Base-by-base conservation (phyloP, 2,888 invertebrate genomes). In the Melanchra persicariae region DNA sequence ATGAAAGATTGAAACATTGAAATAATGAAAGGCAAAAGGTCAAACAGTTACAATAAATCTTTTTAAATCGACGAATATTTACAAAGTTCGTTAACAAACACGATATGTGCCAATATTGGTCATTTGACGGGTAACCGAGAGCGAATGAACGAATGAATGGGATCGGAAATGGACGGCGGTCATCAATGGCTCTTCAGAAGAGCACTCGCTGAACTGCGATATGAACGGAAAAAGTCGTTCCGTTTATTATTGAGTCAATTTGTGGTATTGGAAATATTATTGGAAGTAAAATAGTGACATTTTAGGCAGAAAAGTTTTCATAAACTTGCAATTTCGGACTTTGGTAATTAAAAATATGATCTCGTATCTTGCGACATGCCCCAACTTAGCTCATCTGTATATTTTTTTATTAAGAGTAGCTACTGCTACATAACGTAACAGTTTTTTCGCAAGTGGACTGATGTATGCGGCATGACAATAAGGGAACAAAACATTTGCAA, bases 141-240 rank as follows among this genome's bases (percentile, higher is more conserved):
- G 34, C 37, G 60, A 64, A 24, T 80, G 67, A 67, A 17, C 43
- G 63, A 68, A 40, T 78, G 54, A 77, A 67, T 68, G 67, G 30
- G 40, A 64, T 81, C 30, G 66, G 59, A 51, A 67, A 70, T 61
- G 67, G 62, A 63, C 66, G 70, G 54, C 51, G 43, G 26, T 10
- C 60, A 60, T 76, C 81, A 34, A 77, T 65, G 57, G 52, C 64
- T 55, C 79, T 81, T 52, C 67, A 81, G 10, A 51, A 9, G 47
- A 81, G 66, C 22, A 55, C 67, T 80, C 65, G 49, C 17, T 8
- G 19, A 70, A 59, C 62, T 55, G 70, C 70, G 62, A 66, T 65
- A 26, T 49, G 79, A 54, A 67, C 59, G 59, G 60, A 77, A 54
- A 67, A 10, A 63, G 37, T 51, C 45, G 37, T 10, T 59, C 45